Evolutionary conservation across 35 echinoderm and acorn worm genomes (phyloP), one percentile per base, ranked within the genome.

Genomic region (Ophiothrix spiculata): DNA sequence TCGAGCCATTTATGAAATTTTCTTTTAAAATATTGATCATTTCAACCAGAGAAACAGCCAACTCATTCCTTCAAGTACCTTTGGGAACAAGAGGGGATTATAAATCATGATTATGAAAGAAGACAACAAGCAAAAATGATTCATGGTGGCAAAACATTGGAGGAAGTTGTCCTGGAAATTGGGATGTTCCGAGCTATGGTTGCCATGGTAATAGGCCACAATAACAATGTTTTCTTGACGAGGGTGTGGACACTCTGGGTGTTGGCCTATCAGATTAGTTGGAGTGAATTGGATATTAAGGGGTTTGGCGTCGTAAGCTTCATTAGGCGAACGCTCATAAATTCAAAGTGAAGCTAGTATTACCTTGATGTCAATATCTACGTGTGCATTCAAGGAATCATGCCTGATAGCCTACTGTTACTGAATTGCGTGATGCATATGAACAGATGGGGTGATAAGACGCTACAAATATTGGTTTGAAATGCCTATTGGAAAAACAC

Each of bases 81-180:
- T n/a, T 4, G 60, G 60, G 60, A 69, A n/a, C 60, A 69, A n/a
- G 60, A 10, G 60, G n/a, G 60, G 60, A 69, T 69, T 69, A 69
- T 6, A 69, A 69, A 69, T n/a, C 23, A 25, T 69, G 60, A 69
- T 69, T 69, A n/a, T 69, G 10, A 2, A 69, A 69, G 29, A 69
- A 69, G 23, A 69, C 23, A n/a, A 69, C 4, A 69, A 69, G 60
- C 29, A 12, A 69, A 69, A 25, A 69, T 69, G 60, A 69, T 69
- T 69, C 60, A 69, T 69, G 60, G 23, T 69, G 60, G 60, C 23
- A 69, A n/a, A 69, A 69, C 60, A 69, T 69, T 69, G 29, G 60
- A 15, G 60, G 60, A 69, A 69, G 60, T 69, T 69, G 23, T 69
- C 60, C 10, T 69, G 60, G 60, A 69, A 69, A 69, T 69, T 69